Conservation (phyloP, 2,888 invertebrate species). For the Microdon myrmicae region DNA sequence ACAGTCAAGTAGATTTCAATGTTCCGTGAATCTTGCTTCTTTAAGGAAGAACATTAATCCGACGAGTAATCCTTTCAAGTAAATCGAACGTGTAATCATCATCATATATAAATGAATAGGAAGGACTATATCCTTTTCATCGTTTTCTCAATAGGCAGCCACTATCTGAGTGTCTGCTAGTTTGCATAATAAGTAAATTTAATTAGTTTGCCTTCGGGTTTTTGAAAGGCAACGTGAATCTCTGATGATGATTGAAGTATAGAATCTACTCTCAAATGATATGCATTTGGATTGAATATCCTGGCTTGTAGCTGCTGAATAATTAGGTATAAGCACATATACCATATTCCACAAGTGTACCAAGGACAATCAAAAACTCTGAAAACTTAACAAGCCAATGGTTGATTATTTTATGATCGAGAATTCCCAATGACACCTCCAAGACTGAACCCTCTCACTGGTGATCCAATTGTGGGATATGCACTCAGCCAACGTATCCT, state of each 20-base stretch:
- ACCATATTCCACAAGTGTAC: background rate
- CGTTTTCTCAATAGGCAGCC: conserved; percentile 11
- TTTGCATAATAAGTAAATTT: conserved; percentile 43
- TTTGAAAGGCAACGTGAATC: conserved; percentile 13
- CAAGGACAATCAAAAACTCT: conserved; percentile 32
- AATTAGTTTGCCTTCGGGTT: conserved; percentile 38
- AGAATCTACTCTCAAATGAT: conserved; percentile 36
- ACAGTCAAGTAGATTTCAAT: conserved; percentile 18
- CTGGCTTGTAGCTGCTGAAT: conserved; percentile 18
- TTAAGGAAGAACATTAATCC: too few species aligned
- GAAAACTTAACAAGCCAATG: conserved; percentile 38
- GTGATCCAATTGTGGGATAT: conserved; percentile 6
- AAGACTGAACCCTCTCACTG: too few species aligned
- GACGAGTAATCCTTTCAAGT: conserved; percentile 1
- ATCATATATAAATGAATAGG: conserved; percentile 3
- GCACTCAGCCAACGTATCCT: conserved; percentile 18
- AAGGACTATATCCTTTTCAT: conserved; percentile 21
- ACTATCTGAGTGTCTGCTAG: background rate
- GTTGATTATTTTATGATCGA: conserved; percentile 45
- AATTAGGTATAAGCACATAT: conserved; percentile 23
- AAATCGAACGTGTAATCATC: conserved; percentile 29
- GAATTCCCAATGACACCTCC: conserved; percentile 39
- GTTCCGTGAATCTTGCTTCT: too few species aligned
- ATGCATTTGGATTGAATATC: too few species aligned
- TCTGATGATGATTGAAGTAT: conserved; percentile 18